Percentiles rank a stretch among this genome's conserved stretches.
These are phyloP conservation scores for Drosophila subquinaria DNA, from an alignment of 2,888 invertebrate species.

Conservation along the genomic window DNA sequence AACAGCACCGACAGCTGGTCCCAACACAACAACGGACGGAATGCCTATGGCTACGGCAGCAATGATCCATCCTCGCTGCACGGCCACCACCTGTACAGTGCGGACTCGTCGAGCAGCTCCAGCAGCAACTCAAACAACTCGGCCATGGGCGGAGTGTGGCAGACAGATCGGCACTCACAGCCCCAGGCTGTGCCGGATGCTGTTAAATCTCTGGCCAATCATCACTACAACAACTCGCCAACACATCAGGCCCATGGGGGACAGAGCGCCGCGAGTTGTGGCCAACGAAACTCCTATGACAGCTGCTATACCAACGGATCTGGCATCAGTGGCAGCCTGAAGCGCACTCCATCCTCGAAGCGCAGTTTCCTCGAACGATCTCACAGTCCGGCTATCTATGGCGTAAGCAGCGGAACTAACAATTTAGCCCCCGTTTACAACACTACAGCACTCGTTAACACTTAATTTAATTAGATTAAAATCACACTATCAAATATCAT, in stretches of 20 bases:
- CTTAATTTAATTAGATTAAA: not conserved
- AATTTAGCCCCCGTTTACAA: conserved; percentile 3
- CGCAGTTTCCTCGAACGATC: conserved; percentile 83
- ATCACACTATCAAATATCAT: not conserved
- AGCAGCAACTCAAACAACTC: conserved; percentile 80
- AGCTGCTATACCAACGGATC: conserved; percentile 57
- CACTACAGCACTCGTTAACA: conserved; percentile 15
- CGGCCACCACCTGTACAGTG: conserved; percentile 75
- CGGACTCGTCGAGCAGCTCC: conserved; percentile 83
- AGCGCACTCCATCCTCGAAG: conserved; percentile 82
- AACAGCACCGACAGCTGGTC: conserved; percentile 62
- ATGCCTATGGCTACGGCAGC: conserved; percentile 65
- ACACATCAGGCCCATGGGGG: conserved; percentile 49
- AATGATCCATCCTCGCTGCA: conserved; percentile 61
- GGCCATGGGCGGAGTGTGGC: conserved; percentile 68
- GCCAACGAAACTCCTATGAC: conserved; percentile 81
- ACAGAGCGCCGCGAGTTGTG: conserved; percentile 39
- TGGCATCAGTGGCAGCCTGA: conserved; percentile 76
- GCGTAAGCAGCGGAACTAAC: conserved; percentile 72
- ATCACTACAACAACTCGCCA: conserved; percentile 78
- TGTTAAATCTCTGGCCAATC: conserved; percentile 77
- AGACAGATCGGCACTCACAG: conserved; percentile 76
- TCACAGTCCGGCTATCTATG: conserved; percentile 83
- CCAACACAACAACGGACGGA: conserved; percentile 58
- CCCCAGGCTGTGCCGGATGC: conserved; percentile 85